Conservation (phyloP, 2,888 invertebrate species). For the Pherbina coryleti region DNA sequence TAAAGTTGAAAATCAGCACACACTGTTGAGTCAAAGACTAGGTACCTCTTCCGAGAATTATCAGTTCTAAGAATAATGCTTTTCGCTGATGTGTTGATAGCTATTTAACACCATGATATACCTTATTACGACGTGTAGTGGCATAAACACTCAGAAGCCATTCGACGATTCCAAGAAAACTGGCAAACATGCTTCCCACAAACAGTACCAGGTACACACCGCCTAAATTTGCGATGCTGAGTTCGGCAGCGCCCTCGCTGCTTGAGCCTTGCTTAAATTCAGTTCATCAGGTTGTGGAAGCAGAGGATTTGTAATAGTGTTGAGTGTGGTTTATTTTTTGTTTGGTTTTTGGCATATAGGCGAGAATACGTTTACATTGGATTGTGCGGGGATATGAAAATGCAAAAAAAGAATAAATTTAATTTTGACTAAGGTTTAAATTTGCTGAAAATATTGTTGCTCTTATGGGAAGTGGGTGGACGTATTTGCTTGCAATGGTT, state of each 20-base stretch:
- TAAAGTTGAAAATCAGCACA: background rate
- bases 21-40: background rate
- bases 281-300: background rate
- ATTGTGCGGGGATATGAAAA: constrained; percentile 15
- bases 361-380: background rate
- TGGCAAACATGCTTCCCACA: constrained; percentile 69
- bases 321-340: too few species aligned
- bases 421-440: background rate
- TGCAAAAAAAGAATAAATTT: constrained; percentile 11
- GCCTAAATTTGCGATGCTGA: constrained; percentile 77
- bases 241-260: constrained; percentile 69
- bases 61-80: background rate
- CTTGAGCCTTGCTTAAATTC: constrained; percentile 53
- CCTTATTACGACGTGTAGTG: constrained; percentile 63
- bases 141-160: constrained; percentile 62
- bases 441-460: background rate
- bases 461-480: background rate
- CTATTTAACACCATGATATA: constrained; percentile 45
- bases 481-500: too few species aligned
- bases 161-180: constrained; percentile 64
- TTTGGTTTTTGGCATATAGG: background rate
- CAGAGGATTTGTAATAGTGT: background rate
- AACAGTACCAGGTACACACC: constrained; percentile 76
- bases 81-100: background rate
- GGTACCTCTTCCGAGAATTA: background rate